phyloP scores from a whole-genome alignment of 2,113 vertebrate species.

The Struthidea cinerea region DNA sequence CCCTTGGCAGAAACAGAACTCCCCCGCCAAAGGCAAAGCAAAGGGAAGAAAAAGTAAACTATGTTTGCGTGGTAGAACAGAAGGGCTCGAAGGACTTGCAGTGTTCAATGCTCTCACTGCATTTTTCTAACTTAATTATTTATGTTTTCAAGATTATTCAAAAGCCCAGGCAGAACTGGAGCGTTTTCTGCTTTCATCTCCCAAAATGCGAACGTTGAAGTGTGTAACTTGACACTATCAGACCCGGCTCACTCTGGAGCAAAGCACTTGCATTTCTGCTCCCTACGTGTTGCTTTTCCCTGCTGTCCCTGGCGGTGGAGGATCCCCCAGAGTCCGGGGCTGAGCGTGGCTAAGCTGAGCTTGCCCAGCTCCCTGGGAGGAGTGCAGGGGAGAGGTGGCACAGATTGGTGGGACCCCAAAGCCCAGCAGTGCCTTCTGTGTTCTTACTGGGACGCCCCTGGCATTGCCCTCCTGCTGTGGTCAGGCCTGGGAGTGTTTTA shows the following conservation, averaged over 20 bases:
- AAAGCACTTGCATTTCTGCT: neutral
- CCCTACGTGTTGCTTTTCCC: neutral
- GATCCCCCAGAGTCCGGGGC: neutral
- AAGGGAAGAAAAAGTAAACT: neutral
- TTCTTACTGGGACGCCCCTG: neutral
- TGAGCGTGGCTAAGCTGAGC: neutral
- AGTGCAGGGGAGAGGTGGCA: neutral
- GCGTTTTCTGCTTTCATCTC: slow-evolving; percentile 6
- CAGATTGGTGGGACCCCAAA: fast-evolving
- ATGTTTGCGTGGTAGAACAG: neutral
- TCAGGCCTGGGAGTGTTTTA: neutral
- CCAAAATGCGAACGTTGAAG: neutral
- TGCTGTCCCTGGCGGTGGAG: neutral
- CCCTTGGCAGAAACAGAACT: neutral
- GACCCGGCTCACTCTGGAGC: neutral
- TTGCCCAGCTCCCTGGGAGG: neutral
- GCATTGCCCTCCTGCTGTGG: neutral
- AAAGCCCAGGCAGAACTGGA: neutral
- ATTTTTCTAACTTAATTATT: slow-evolving; percentile 16
- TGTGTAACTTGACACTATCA: neutral
- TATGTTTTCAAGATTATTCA: slow-evolving; percentile 8
- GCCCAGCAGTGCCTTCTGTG: neutral
- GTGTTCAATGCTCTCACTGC: neutral
- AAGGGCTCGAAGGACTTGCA: neutral
- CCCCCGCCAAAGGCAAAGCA: neutral